phyloP scores from a whole-genome alignment of 2,888 invertebrate genomes.

The Helicoverpa assulta region DNA sequence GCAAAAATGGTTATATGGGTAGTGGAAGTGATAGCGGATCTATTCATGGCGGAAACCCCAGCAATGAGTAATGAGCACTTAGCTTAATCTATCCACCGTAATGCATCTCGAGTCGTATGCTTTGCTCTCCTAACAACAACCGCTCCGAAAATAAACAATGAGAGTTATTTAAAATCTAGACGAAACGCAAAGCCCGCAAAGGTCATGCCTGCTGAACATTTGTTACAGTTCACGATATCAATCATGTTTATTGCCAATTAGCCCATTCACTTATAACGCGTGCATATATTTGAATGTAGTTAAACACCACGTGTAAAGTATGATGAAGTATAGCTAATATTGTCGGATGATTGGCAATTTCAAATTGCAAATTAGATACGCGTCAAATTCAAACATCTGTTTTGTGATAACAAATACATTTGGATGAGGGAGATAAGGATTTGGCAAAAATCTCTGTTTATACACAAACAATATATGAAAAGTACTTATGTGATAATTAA shows the following conservation, averaged over 20 bases:
- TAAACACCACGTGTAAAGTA: constrained; percentile 33
- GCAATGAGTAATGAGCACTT: constrained; percentile 40
- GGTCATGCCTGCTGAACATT: constrained; percentile 42
- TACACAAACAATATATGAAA: constrained; percentile 16
- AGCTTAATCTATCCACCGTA: constrained; percentile 23
- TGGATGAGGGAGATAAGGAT: constrained; percentile 25
- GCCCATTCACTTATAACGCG: constrained; percentile 16
- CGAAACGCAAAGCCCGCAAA: constrained; percentile 31
- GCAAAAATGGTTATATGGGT: no score
- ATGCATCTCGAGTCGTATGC: constrained; percentile 2
- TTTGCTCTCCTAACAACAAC: constrained; percentile 19
- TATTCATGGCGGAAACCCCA: constrained; percentile 31
- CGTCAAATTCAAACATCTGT: constrained; percentile 30
- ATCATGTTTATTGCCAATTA: constrained; percentile 45
- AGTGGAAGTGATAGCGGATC: constrained; percentile 36
- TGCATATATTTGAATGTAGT: constrained; percentile 24
- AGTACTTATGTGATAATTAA: no score
- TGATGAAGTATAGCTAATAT: constrained; percentile 19
- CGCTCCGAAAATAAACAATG: constrained; percentile 45
- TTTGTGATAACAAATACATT: constrained; percentile 37
- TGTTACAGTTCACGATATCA: constrained; percentile 43
- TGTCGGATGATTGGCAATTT: constrained; percentile 27
- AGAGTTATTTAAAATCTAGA: constrained; percentile 40
- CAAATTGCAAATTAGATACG: constrained; percentile 25
- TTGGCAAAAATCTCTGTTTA: constrained; percentile 16